Evolutionary conservation across 2,797 vertebrate species (phyloP), one percentile per base, ranked within the genome.

Genomic region (Epinephelus malabaricus): DNA sequence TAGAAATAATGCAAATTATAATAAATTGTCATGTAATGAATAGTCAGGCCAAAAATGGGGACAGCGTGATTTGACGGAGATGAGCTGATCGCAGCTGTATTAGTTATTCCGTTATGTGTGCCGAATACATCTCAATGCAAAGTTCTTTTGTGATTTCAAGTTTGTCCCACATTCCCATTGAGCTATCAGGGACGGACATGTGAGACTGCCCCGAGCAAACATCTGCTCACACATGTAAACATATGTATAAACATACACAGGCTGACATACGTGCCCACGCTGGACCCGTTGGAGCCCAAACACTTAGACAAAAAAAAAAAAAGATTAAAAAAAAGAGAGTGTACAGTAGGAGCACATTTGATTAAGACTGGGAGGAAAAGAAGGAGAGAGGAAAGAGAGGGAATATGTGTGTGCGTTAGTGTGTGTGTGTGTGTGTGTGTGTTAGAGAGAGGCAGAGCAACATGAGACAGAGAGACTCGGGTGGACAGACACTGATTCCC

Each of bases 401-500:
- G 30, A 60, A 23, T 40, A 79, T 67, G 49, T 69, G 59, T 51
- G 62, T 65, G 65, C 51, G 79, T 59, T 50, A 54, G 76, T 73
- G 65, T 67, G 69, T 56, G 64, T 58, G 73, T 49, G 51, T 51
- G 34, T 61, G 59, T 78, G 76, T 59, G 72, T 81, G 75, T 65
- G 81, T 78, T 51, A 69, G 76, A 78, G 77, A 63, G 73, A 85
- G 69, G 78, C 76, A 86, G 86, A 85, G 89, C 83, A 90, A 90
- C 89, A 90, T 83, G 89, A 93, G 88, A 92, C 84, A 86, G 90
- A 88, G 87, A 91, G 85, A 92, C 93, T 93, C 80, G 88, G 86
- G 86, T 93, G 94, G 94, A 94, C 92, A 93, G 94, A 95, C 94
- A 94, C 89, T 92, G 94, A 95, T 94, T 94, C 95, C 95, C 94